Base-by-base conservation (phyloP, 2,888 invertebrate species). In the Drosophila macrospina region DNA sequence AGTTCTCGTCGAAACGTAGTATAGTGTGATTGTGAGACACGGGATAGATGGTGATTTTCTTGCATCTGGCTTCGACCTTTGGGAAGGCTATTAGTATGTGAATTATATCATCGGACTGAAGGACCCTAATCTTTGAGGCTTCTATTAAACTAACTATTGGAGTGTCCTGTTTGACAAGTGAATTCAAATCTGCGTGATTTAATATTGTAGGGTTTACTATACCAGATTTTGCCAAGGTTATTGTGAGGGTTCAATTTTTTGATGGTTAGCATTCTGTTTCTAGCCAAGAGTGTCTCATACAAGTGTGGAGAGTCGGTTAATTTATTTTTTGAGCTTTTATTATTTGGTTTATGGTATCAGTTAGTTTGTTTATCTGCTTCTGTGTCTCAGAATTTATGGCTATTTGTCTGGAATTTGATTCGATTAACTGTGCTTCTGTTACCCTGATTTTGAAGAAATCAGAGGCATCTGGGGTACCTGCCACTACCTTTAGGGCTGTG, bases 1-100 rank as follows among this genome's bases (percentile, higher is more conserved):
- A 30, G 61, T 61, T 34, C 28, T 61, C 61, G 26, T 54, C 45
- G 30, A 61, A 45, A 28, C 37, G 47, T 24, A 61, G 30, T 13
- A 44, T 44, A 44, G 34, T 44, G n/a, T 39, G 39, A 39, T 39
- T 13, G 36, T 36, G 37, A 26, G 26, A 26, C 26, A 26, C 26
- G 26, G 26, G 26, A 26, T n/a, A n/a, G n/a, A 26, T 5, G 3
- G 26, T 26, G 26, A 3, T 26, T 26, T 5, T 26, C 4, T 26
- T 26, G 26, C 4, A 5, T 26, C 26, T 5, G 3, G 26, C 26
- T 5, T 4, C 26, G 3, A 26, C 26, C 26, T 26, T 26, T 26
- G 5, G 26, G 26, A n/a, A n/a, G n/a, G n/a, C n/a, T n/a, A 20
- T 20, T 20, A 20, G 20, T 20, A 20, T 20, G 20, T 20, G 20